Evolutionary conservation across 2,797 vertebrate species (phyloP), one percentile per base, ranked within the genome.

Genomic region (Artibeus jamaicensis): DNA sequence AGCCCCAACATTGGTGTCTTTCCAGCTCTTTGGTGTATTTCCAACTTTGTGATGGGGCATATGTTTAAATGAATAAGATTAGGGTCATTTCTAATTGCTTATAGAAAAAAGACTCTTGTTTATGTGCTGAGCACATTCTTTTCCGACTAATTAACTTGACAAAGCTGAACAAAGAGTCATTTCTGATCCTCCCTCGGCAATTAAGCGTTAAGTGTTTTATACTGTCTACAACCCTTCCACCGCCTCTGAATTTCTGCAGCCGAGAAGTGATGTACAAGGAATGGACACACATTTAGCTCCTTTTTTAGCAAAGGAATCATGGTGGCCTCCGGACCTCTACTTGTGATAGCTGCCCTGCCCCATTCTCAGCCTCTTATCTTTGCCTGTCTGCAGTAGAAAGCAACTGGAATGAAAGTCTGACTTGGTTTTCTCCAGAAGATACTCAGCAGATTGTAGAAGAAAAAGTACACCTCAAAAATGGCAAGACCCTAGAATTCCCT

Each of bases 21-120:
- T 98, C 96, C 95, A 97, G 65, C 34, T 79, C 86, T 96, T 86
- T 97, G 84, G 86, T 86, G 53, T 81, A 34, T 86, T 89, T 89
- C 79, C 93, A 96, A 82, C 57, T 81, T 79, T 86, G 83, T 26
- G 53, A 50, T 42, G 55, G 68, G 68, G 26, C 3, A 3, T 88
- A 44, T 95, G 79, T 91, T 96, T 86, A 83, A 89, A 83, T 96
- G 92, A 98, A 94, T 95, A 96, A 97, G 95, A 97, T 87, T 96
- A 97, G 68, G 97, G 97, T 95, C 83, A 34, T 48, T 95, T 79
- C 59, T 98, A 98, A 98, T 96, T 98, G 96, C 97, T 98, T 97
- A 96, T 96, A 97, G 92, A 96, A 89, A 93, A 93, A 97, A 97
- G 91, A 84, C 73, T 89, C 39, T 91, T 97, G 96, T 98, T 98